A percentile compares a stretch with the other conserved stretches of the same genome.
phyloP scores from a whole-genome alignment of 2,888 invertebrate genomes.

The Choristoneura rosaceana region DNA sequence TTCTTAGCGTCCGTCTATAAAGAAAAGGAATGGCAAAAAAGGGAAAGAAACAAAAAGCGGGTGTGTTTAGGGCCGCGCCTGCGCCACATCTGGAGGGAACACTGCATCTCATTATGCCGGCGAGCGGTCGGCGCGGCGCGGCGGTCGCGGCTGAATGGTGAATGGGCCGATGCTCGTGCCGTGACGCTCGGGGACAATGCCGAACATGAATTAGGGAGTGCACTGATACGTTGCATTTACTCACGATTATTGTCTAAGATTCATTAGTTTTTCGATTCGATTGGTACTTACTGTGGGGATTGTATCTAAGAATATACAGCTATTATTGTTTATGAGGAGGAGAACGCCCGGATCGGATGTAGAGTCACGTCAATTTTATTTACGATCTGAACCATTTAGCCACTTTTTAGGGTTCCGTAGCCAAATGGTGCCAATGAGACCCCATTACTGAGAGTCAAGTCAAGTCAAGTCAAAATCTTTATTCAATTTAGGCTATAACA shows the following conservation, averaged over 20 bases:
- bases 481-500: too few species aligned
- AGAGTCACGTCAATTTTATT: not conserved
- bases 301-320: not conserved
- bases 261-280: slow-evolving; percentile 1
- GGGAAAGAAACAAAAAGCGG: slow-evolving; percentile 72
- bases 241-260: slow-evolving; percentile 46
- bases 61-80: slow-evolving; percentile 74
- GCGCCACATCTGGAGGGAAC: slow-evolving; percentile 81
- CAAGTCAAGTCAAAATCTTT: too few species aligned
- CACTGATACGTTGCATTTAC: slow-evolving; percentile 47
- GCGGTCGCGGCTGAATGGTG: slow-evolving; percentile 76
- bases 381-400: not conserved
- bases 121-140: slow-evolving; percentile 35
- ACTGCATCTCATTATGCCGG: slow-evolving; percentile 81
- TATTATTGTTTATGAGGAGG: not conserved
- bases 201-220: slow-evolving; percentile 55
- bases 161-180: slow-evolving; percentile 64
- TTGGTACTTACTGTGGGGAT: not conserved
- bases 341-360: not conserved
- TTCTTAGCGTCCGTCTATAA: slow-evolving; percentile 54
- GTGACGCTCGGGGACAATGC: slow-evolving; percentile 60
- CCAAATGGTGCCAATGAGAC: too few species aligned
- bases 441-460: too few species aligned
- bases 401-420: not conserved
- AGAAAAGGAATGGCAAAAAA: slow-evolving; percentile 58